Percentiles rank a stretch among this genome's conserved stretches.
phyloP scores from a whole-genome alignment of 2,888 invertebrate genomes.

The Anoplius nigerrimus region DNA sequence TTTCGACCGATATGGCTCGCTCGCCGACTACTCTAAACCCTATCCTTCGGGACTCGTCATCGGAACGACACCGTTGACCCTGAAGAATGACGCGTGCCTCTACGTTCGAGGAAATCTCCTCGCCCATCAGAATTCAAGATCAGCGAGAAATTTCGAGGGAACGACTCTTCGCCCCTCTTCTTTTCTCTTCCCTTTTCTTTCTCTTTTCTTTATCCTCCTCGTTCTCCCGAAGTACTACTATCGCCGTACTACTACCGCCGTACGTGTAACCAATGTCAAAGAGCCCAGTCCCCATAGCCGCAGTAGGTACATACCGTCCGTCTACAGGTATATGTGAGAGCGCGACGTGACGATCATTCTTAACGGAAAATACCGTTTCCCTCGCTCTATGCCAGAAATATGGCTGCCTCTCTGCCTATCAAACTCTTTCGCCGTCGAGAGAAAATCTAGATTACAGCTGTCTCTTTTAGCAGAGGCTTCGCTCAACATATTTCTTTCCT shows the following conservation, averaged over 20 bases:
- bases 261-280: background rate
- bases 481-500: too few relatives aligned
- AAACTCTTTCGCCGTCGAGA: too few relatives aligned
- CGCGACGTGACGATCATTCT: too few relatives aligned
- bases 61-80: conserved; percentile 19
- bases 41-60: conserved; percentile 49
- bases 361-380: too few relatives aligned
- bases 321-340: too few relatives aligned
- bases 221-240: background rate
- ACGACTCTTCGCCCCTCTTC: background rate
- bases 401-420: too few relatives aligned
- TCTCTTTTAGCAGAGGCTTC: too few relatives aligned
- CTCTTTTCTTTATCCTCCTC: background rate
- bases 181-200: background rate
- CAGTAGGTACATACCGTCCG: too few relatives aligned
- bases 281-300: too few relatives aligned
- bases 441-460: too few relatives aligned
- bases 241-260: conserved; percentile 1
- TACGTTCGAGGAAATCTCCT: conserved; percentile 19
- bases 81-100: conserved; percentile 20
- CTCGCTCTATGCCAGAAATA: too few relatives aligned
- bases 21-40: conserved; percentile 46
- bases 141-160: background rate
- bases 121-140: background rate
- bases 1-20: conserved; percentile 50